A percentile compares a stretch with the other conserved stretches of the same genome.
These are phyloP conservation scores for Gallinago stenura DNA, from an alignment of 2,797 vertebrate genomes.

Conservation along the genomic window DNA sequence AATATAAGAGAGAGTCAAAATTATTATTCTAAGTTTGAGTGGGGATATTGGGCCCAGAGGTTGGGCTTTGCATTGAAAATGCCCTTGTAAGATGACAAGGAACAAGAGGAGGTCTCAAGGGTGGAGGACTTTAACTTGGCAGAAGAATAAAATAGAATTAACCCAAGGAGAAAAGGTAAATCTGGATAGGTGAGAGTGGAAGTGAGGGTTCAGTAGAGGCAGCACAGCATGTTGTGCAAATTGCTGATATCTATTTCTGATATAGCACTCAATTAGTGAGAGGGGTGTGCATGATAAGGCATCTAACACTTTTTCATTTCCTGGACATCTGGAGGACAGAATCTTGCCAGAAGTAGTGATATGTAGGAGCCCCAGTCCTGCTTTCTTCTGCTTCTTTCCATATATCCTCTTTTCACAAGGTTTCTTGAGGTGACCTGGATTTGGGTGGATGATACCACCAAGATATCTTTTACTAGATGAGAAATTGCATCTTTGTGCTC, in stretches of 20 bases:
- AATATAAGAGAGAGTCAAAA: neutral
- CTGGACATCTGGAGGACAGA: neutral
- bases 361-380: fast-evolving
- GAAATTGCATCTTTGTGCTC: neutral
- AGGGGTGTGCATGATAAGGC: neutral
- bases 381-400: neutral
- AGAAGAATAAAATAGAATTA: neutral
- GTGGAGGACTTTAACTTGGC: neutral
- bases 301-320: neutral
- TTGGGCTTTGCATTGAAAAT: neutral
- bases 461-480: neutral
- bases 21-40: neutral
- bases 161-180: neutral
- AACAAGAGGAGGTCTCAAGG: neutral
- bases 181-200: neutral
- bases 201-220: neutral
- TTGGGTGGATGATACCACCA: neutral
- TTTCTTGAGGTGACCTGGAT: neutral
- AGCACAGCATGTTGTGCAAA: neutral
- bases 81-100: neutral
- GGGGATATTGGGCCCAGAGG: neutral
- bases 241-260: neutral
- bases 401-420: neutral
- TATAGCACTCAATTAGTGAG: neutral
- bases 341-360: neutral